phyloP scores from a whole-genome alignment of 2,888 invertebrate genomes.

The Ceramica pisi region DNA sequence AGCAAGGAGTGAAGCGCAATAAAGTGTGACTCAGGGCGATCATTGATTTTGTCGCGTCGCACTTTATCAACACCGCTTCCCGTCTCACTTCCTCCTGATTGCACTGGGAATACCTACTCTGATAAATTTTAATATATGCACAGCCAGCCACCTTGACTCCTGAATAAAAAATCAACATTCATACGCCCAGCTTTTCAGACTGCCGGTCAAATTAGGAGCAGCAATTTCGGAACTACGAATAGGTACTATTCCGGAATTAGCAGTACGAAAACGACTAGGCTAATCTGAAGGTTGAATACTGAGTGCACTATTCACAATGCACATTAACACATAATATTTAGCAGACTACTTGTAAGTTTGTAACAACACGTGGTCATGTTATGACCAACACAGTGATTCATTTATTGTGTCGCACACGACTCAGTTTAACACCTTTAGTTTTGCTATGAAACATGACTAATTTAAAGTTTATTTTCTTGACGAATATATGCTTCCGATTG shows the following conservation, averaged over 20 bases:
- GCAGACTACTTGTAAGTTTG: constrained; percentile 28
- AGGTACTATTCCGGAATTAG: constrained; percentile 3
- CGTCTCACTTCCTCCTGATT: constrained; percentile 63
- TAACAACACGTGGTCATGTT: constrained; percentile 42
- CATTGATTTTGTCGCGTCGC: constrained; percentile 73
- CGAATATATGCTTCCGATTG: constrained; percentile 46
- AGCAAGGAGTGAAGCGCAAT: constrained; percentile 29
- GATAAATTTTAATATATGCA: constrained; percentile 61
- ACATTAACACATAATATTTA: constrained; percentile 49
- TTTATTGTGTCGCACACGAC: constrained; percentile 41
- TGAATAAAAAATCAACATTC: not conserved
- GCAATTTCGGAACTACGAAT: constrained; percentile 11
- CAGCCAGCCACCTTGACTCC: not conserved
- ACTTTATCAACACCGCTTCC: constrained; percentile 51
- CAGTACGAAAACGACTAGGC: constrained; percentile 3
- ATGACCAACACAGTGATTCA: constrained; percentile 59
- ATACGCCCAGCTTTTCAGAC: constrained; percentile 11
- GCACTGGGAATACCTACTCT: constrained; percentile 61
- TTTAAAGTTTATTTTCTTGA: constrained; percentile 45
- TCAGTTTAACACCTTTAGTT: constrained; percentile 46
- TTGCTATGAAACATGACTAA: constrained; percentile 64
- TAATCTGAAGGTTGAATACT: constrained; percentile 28
- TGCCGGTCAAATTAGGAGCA: not conserved
- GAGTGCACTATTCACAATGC: constrained; percentile 32
- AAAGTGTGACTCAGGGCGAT: constrained; percentile 58